A percentile compares a stretch with the other conserved stretches of the same genome.
Evolutionary conservation across 2,797 vertebrate genomes (phyloP).

Genomic region (Crocodylus rhombifer): DNA sequence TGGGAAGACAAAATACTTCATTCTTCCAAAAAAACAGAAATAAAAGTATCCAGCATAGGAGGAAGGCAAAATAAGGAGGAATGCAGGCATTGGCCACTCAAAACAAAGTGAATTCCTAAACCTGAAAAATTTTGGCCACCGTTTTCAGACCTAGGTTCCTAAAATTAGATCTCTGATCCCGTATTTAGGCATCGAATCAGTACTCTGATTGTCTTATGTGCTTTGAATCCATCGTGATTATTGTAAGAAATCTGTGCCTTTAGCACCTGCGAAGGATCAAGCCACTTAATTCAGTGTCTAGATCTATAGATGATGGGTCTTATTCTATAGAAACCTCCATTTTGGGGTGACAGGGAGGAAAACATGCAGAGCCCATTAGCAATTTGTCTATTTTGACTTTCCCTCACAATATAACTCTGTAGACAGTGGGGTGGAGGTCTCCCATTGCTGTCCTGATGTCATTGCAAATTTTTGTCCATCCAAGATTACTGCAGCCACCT

Average conservation of each 20-base stretch:
- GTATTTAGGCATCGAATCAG: background rate
- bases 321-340: background rate
- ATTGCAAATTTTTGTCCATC: background rate
- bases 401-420: background rate
- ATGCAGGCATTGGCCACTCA: background rate
- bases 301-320: background rate
- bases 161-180: background rate
- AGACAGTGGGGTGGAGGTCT: background rate
- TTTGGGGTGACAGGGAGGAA: background rate
- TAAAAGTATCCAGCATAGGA: slow-evolving; percentile 5
- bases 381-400: background rate
- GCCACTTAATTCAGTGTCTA: background rate
- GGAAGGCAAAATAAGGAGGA: slow-evolving; percentile 44
- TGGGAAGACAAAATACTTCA: background rate
- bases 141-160: rapidly evolving
- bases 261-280: background rate
- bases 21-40: slow-evolving; percentile 4
- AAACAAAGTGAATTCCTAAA: background rate
- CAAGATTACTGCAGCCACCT: background rate
- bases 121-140: background rate
- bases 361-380: background rate
- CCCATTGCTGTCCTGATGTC: background rate
- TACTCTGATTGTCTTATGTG: background rate
- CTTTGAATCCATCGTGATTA: background rate
- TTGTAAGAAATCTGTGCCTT: background rate